Percentiles rank a stretch among this genome's conserved stretches.
Evolutionary conservation across 2,888 invertebrate genomes (phyloP).

Genomic region (Bruchidius siliquastri): DNA sequence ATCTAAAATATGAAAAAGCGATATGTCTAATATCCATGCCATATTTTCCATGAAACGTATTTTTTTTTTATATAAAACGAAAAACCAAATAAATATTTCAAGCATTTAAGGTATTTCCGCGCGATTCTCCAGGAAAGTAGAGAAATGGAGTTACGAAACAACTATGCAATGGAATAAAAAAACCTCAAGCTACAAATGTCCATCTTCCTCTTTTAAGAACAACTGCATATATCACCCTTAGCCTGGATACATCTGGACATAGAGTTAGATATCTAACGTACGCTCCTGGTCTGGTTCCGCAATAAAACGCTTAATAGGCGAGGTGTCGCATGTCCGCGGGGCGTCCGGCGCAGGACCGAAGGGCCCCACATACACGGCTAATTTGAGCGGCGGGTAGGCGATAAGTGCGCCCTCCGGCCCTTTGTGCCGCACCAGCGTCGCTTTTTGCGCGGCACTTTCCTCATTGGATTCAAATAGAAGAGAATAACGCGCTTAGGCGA

Average conservation of each 20-base stretch:
- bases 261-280: too few relatives aligned
- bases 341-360: constrained; percentile 42
- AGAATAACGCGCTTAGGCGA: constrained; percentile 11
- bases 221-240: background rate
- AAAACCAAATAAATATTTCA: too few relatives aligned
- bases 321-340: constrained; percentile 47
- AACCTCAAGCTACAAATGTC: too few relatives aligned
- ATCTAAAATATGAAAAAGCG: too few relatives aligned
- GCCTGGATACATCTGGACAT: too few relatives aligned
- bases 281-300: constrained; percentile 26
- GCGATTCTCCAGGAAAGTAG: too few relatives aligned
- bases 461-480: constrained; percentile 45
- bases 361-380: constrained; percentile 40
- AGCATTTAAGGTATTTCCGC: too few relatives aligned
- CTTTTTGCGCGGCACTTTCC: constrained; percentile 41
- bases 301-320: constrained; percentile 51
- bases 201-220: constrained; percentile 23
- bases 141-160: too few relatives aligned
- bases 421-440: constrained; percentile 22
- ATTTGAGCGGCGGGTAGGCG: constrained; percentile 49
- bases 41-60: too few relatives aligned
- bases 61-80: too few relatives aligned
- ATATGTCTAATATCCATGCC: too few relatives aligned
- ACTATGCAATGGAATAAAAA: too few relatives aligned
- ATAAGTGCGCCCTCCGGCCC: constrained; percentile 40